These are phyloP conservation scores for Stenichneumon culpator DNA, from an alignment of 2,888 invertebrate species.

Conservation along the genomic window DNA sequence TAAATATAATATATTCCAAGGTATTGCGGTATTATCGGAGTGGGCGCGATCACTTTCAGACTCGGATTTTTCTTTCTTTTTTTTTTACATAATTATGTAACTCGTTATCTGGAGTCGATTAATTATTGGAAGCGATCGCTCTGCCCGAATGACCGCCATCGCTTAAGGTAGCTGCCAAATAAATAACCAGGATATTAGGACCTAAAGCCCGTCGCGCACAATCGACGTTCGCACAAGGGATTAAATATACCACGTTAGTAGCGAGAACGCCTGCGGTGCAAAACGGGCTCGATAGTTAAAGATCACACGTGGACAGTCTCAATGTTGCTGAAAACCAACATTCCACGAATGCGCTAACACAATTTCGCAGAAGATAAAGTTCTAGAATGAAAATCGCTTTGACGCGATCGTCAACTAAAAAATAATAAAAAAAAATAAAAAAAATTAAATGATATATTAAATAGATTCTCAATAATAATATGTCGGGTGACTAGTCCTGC, in stretches of 20 bases:
- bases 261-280: background rate
- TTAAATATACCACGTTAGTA: background rate
- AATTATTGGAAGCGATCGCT: conserved; percentile 4
- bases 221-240: conserved; percentile 11
- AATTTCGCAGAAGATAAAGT: conserved; percentile 25
- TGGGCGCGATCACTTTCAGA: conserved; percentile 16
- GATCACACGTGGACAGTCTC: conserved; percentile 66
- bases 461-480: conserved; percentile 54
- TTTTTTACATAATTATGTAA: background rate
- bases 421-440: conserved; percentile 13
- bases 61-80: background rate
- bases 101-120: background rate
- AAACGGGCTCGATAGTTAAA: conserved; percentile 49
- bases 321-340: conserved; percentile 41
- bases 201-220: conserved; percentile 43
- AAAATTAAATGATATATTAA: conserved; percentile 52
- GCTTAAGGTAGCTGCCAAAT: conserved; percentile 66
- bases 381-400: conserved; percentile 24
- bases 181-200: conserved; percentile 61
- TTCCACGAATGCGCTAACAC: conserved; percentile 28
- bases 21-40: conserved; percentile 11
- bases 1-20: conserved; percentile 36
- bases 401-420: conserved; percentile 42
- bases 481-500: conserved; percentile 66
- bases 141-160: conserved; percentile 2